Evolutionary conservation across 2,797 vertebrate genomes (phyloP).

Genomic region (Loris lydekkerianus): DNA sequence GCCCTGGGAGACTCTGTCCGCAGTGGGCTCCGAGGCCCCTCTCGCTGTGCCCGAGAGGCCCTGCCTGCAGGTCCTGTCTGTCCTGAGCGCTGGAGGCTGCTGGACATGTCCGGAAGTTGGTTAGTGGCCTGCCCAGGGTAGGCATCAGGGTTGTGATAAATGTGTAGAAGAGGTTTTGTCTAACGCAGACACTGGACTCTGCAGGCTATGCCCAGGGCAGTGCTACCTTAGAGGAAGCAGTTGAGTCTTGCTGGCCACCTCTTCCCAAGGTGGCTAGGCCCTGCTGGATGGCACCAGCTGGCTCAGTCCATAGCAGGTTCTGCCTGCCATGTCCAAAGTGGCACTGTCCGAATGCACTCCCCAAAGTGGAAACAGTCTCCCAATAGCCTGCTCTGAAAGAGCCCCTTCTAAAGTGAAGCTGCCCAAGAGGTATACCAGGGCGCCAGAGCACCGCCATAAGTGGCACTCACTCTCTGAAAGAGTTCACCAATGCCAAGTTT

Average conservation of each 20-base stretch:
- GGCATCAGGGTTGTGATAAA: not conserved
- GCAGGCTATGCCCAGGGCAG: not conserved
- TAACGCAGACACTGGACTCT: not conserved
- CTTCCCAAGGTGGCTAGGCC: not conserved
- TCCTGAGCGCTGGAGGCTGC: not conserved
- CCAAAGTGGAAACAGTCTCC: not conserved
- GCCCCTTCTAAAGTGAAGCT: not conserved
- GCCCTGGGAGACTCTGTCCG: not conserved
- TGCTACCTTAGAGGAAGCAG: conserved; percentile 9
- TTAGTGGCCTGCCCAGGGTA: not conserved
- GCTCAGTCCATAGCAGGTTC: not conserved
- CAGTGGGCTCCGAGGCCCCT: not conserved
- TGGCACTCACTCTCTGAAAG: not conserved
- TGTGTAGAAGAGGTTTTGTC: not conserved
- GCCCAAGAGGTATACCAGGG: not conserved
- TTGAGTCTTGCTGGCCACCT: not conserved
- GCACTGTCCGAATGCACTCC: not conserved
- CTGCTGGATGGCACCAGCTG: not conserved
- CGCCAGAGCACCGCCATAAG: not conserved
- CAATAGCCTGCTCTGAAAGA: not conserved
- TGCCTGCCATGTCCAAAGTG: not conserved
- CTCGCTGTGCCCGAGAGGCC: not conserved
- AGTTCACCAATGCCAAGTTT: not conserved
- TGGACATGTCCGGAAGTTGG: not conserved
- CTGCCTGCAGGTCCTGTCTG: not conserved